Evolutionary conservation across 2,888 invertebrate genomes (phyloP), one percentile per base, ranked within the genome.

Genomic region (Trypoxylon attenuatum): DNA sequence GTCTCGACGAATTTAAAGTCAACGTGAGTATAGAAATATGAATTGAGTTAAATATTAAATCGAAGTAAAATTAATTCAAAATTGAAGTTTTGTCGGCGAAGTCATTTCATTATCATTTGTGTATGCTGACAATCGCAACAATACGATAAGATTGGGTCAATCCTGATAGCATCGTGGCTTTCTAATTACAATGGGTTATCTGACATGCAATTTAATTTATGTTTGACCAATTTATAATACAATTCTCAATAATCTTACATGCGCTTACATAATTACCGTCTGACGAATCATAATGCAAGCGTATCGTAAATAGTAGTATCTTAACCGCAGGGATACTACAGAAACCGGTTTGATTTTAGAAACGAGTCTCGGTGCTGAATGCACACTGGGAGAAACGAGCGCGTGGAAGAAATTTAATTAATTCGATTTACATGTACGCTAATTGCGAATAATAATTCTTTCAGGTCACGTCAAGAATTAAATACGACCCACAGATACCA

Each of bases 1-100:
- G 96, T 6, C 89, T 91, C n/a, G 92, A 93, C 43, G 91, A 91
- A 52, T 91, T 92, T 78, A 93, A 96, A 87, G 88, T 94, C 43
- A 92, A 94, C 78, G 95, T 95, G 88, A 89, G 90, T 33, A 2
- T 5, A 18, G 2, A 0, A 16, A 15, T 16, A 13, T 13, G n/a
- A 13, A 21, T 39, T 13, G 27, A 39, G 2, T 50, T 1, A 18
- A n/a, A 41, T 19, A 21, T 53, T 22, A 19, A 10, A 8, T n/a
- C 15, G 13, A 39, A 33, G 13, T 42, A n/a, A n/a, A n/a, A 25
- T 41, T 38, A 19, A 4, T 18, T 5, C 10, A 21, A 19, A 50
- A 25, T 33, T 18, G 18, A 33, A 33, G 33, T 6, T 13, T 8
- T 13, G 5, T 33, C 10, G n/a, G n/a, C n/a, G n/a, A n/a, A n/a